Percentiles rank a stretch among this genome's conserved stretches.
Evolutionary conservation across 2,797 vertebrate genomes (phyloP).

Genomic region (Anguilla anguilla): DNA sequence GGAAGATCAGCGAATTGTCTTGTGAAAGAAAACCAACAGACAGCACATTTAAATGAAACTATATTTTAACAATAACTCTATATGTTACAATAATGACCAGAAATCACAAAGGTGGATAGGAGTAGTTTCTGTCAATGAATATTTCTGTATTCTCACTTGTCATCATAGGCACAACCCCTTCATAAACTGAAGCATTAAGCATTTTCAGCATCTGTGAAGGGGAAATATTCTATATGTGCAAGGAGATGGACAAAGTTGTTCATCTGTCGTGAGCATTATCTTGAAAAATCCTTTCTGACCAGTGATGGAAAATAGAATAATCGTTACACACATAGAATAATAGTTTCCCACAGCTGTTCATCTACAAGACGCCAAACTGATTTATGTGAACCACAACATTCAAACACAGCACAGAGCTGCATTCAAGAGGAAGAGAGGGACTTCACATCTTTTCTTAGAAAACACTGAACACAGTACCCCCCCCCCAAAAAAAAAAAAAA

Average conservation of each 20-base stretch:
- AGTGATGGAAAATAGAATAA: slow-evolving; percentile 61
- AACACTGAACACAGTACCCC: slow-evolving; percentile 36
- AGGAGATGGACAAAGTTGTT: slow-evolving; percentile 43
- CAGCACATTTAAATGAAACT: slow-evolving; percentile 72
- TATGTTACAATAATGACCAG: slow-evolving; percentile 84
- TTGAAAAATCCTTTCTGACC: slow-evolving; percentile 56
- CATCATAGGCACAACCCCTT: slow-evolving; percentile 47
- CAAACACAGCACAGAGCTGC: slow-evolving; percentile 31
- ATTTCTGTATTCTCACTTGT: slow-evolving; percentile 45
- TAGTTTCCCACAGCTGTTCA: slow-evolving; percentile 58
- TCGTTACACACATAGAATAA: slow-evolving; percentile 58
- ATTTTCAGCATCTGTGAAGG: slow-evolving; percentile 35
- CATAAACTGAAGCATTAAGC: slow-evolving; percentile 37
- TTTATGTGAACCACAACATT: slow-evolving; percentile 41
- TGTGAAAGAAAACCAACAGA: slow-evolving; percentile 52
- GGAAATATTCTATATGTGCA: slow-evolving; percentile 35
- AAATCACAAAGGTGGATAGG: slow-evolving; percentile 80
- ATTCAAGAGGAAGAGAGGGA: slow-evolving; percentile 25
- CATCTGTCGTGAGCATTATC: slow-evolving; percentile 62
- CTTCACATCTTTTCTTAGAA: slow-evolving; percentile 29
- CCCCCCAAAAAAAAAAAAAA: slow-evolving; percentile 16
- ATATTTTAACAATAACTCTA: slow-evolving; percentile 84
- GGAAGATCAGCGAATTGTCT: background rate
- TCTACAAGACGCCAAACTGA: slow-evolving; percentile 52
- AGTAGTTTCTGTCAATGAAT: slow-evolving; percentile 57